Evolutionary conservation across 2,888 invertebrate genomes (phyloP).

Genomic region (Operophtera brumata): DNA sequence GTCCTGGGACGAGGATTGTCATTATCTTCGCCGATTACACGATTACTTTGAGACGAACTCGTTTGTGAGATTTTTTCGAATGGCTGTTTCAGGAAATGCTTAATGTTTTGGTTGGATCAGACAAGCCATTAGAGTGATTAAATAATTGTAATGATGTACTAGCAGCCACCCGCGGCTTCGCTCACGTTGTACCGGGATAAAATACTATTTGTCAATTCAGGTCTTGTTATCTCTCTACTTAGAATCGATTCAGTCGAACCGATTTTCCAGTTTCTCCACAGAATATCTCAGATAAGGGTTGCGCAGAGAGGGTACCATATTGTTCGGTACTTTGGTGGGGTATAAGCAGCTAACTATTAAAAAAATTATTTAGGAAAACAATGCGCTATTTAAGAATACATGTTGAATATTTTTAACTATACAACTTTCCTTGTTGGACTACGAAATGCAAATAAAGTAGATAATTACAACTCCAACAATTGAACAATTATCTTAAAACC

Average conservation of each 20-base stretch:
- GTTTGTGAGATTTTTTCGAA: constrained; percentile 15
- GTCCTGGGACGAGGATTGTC: constrained; percentile 27
- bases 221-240: too few relatives aligned
- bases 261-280: too few relatives aligned
- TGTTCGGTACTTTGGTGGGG: too few relatives aligned
- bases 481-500: background rate
- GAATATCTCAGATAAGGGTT: too few relatives aligned
- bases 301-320: too few relatives aligned
- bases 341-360: too few relatives aligned
- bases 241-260: too few relatives aligned
- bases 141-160: background rate
- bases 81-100: constrained; percentile 5
- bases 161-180: background rate
- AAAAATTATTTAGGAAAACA: too few relatives aligned
- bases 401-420: too few relatives aligned
- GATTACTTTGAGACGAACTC: constrained; percentile 20
- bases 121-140: constrained; percentile 5
- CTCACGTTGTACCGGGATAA: background rate
- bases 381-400: too few relatives aligned
- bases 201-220: too few relatives aligned
- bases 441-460: background rate
- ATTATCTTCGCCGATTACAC: constrained; percentile 35
- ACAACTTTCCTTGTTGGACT: too few relatives aligned
- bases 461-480: background rate
- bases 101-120: background rate